Conservation (phyloP, 1,140 invertebrate genomes). For the Drosophila sp. region DNA sequence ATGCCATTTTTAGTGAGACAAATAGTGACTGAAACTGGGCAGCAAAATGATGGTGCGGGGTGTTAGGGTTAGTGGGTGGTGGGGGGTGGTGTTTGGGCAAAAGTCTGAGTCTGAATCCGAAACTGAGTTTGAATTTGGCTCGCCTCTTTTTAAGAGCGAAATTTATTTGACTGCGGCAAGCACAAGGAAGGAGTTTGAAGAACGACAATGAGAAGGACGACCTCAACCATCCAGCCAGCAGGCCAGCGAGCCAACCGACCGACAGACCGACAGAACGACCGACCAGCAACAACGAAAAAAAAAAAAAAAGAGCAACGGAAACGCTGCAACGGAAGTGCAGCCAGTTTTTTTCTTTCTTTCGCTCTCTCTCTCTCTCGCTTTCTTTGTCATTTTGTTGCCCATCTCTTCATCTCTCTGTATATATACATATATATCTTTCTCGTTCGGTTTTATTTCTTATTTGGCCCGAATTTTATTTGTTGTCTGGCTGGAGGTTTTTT, state of each 20-base stretch:
- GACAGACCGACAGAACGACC: background rate
- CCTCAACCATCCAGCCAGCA: constrained; percentile 13
- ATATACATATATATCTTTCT: background rate
- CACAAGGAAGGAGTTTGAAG: constrained; percentile 67
- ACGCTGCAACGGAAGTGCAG: constrained; percentile 72
- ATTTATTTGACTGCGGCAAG: constrained; percentile 72
- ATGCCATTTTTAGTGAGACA: constrained; percentile 71
- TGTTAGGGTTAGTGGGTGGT: background rate
- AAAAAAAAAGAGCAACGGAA: constrained; percentile 47
- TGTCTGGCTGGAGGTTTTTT: constrained; percentile 1
- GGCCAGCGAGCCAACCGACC: constrained; percentile 2
- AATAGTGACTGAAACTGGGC: constrained; percentile 37
- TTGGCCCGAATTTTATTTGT: constrained; percentile 14
- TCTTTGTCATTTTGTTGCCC: constrained; percentile 24
- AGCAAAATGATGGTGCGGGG: background rate
- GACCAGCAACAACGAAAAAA: constrained; percentile 18
- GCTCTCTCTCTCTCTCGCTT: background rate
- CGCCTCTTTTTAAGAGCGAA: constrained; percentile 64
- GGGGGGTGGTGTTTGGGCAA: background rate
- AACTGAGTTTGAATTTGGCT: constrained; percentile 52
- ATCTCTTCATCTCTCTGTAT: constrained; percentile 1
- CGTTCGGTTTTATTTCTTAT: constrained; percentile 20
- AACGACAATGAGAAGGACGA: constrained; percentile 25
- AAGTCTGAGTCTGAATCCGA: constrained; percentile 40
- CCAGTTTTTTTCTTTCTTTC: constrained; percentile 41